A percentile compares a stretch with the other conserved stretches of the same genome.
Conservation (phyloP, 1,140 invertebrate genomes). For the Dendroctonus valens region DNA sequence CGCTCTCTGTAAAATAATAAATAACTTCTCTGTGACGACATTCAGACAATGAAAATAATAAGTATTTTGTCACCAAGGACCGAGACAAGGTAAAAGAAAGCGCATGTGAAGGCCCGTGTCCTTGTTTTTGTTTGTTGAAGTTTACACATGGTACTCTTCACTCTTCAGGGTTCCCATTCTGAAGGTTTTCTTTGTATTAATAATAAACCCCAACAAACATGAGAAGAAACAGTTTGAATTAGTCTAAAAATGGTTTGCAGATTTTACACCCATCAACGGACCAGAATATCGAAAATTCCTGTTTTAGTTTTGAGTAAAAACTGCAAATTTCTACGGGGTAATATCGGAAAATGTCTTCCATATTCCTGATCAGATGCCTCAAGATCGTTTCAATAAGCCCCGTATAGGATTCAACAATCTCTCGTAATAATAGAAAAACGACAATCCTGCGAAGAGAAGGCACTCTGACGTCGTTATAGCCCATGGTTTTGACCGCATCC, state of each 20-base stretch:
- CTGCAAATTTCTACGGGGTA: too few species aligned
- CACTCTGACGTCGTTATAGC: slow-evolving; percentile 14
- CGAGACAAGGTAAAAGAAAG: slow-evolving; percentile 27
- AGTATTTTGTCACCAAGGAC: slow-evolving; percentile 21
- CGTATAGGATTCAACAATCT: slow-evolving; percentile 13
- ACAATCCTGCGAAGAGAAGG: slow-evolving; percentile 18
- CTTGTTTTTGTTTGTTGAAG: slow-evolving; percentile 7
- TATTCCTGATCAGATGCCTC: background rate
- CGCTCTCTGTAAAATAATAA: slow-evolving; percentile 19
- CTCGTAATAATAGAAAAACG: slow-evolving; percentile 17
- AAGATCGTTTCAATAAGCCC: background rate
- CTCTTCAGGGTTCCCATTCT: too few species aligned
- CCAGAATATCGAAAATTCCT: too few species aligned
- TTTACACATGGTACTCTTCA: background rate
- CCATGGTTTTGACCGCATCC: slow-evolving; percentile 25
- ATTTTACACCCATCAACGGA: too few species aligned
- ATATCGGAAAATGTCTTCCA: too few species aligned
- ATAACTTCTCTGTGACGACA: slow-evolving; percentile 21
- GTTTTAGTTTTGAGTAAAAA: too few species aligned
- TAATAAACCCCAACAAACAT: too few species aligned
- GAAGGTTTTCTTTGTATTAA: too few species aligned
- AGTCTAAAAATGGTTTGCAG: too few species aligned
- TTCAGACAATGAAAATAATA: slow-evolving; percentile 23
- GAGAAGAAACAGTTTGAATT: too few species aligned
- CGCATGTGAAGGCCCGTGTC: background rate